Evolutionary conservation across 2,113 vertebrate genomes (phyloP).

Genomic region (Boleophthalmus pectinirostris): DNA sequence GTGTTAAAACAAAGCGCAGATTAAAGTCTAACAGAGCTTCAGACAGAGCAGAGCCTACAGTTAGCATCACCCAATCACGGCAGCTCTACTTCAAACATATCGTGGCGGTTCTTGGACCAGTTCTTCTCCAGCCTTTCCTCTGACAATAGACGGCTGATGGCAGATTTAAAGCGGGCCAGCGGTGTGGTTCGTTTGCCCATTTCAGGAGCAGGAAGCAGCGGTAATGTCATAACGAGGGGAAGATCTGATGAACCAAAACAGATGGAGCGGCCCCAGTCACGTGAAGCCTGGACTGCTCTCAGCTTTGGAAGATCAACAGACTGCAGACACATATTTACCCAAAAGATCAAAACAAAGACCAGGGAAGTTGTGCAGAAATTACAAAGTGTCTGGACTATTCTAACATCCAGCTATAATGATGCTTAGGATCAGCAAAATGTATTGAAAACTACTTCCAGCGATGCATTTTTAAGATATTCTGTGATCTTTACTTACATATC

Average conservation of each 20-base stretch:
- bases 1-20: too few species aligned
- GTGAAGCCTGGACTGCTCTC: conserved; percentile 38
- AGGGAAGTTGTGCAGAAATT: conserved; percentile 17
- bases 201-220: conserved; percentile 55
- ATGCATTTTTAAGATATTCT: too few species aligned
- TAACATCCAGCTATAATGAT: neutral
- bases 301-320: conserved; percentile 53
- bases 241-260: conserved; percentile 63
- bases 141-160: conserved; percentile 20
- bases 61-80: neutral
- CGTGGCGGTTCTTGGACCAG: neutral
- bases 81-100: neutral
- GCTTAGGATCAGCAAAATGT: too few species aligned
- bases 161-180: conserved; percentile 51
- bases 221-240: conserved; percentile 64
- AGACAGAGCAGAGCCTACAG: too few species aligned
- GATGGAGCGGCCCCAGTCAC: conserved; percentile 56
- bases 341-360: conserved; percentile 24
- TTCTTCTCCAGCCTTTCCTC: conserved; percentile 32
- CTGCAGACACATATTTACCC: conserved; percentile 30
- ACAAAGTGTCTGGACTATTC: neutral
- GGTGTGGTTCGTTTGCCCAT: conserved; percentile 64
- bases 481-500: too few species aligned
- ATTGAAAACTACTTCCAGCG: too few species aligned
- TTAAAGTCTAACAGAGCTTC: too few species aligned